These are phyloP conservation scores for Sinocyclocheilus rhinocerous DNA, from an alignment of 2,113 vertebrate species.

Conservation along the genomic window DNA sequence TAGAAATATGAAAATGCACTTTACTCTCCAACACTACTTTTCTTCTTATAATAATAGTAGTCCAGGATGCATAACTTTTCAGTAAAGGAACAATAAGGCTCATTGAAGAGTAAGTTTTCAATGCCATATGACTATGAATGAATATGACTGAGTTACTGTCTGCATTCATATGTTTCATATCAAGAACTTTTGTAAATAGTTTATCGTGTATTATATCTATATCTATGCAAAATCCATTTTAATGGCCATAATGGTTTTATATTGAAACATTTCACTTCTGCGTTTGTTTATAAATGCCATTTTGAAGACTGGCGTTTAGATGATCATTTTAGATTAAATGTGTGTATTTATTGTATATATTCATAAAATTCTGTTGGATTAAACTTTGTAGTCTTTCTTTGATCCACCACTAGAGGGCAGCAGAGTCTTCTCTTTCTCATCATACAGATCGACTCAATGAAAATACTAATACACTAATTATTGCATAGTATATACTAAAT, in stretches of 20 bases:
- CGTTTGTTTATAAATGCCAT: neutral
- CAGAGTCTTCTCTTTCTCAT: neutral
- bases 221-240: neutral
- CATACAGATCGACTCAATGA: neutral
- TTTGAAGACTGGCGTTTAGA: neutral
- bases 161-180: neutral
- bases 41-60: neutral
- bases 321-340: neutral
- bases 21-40: neutral
- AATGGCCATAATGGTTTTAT: constrained; percentile 20
- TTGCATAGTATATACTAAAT: neutral
- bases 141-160: neutral
- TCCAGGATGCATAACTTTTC: neutral
- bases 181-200: neutral
- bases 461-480: neutral
- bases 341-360: neutral
- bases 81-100: neutral
- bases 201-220: neutral
- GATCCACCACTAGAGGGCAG: constrained; percentile 12
- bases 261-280: neutral
- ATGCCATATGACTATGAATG: no score
- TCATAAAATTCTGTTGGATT: neutral
- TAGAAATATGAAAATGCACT: constrained; percentile 11
- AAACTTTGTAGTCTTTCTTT: neutral
- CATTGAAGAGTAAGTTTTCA: neutral